Conservation (phyloP, 1,140 invertebrate species). For the Bactericera cockerelli region DNA sequence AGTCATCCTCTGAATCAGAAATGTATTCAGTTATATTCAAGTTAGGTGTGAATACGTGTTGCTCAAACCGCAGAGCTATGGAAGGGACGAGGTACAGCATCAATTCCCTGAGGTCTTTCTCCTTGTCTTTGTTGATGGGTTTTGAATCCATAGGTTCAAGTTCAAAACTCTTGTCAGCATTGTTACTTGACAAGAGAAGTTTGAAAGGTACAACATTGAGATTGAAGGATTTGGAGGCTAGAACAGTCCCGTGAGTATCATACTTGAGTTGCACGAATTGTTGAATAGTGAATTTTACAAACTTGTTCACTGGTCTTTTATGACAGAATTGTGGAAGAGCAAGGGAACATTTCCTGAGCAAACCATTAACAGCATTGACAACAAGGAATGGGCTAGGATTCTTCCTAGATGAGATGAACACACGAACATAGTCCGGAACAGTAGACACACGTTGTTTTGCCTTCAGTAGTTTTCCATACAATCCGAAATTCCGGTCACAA, state of each 20-base stretch:
- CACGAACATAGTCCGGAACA: not conserved
- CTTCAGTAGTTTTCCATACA: not conserved
- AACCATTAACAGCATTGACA: not conserved
- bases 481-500: conserved; percentile 16
- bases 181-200: not conserved
- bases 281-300: not conserved
- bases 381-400: not conserved
- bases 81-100: not conserved
- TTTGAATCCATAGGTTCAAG: not conserved
- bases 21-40: not conserved
- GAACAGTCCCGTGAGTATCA: not conserved
- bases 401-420: not conserved
- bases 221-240: not conserved
- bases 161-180: not conserved
- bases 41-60: not conserved
- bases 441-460: not conserved
- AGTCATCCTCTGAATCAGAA: too few species aligned
- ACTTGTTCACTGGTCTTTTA: not conserved
- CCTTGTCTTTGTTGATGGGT: not conserved
- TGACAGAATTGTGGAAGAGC: not conserved
- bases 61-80: not conserved
- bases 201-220: not conserved
- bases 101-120: not conserved
- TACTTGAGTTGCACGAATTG: not conserved
- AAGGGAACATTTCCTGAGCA: not conserved